Base-by-base conservation (phyloP, 1,140 invertebrate genomes). In the Drosophila kanapiae region DNA sequence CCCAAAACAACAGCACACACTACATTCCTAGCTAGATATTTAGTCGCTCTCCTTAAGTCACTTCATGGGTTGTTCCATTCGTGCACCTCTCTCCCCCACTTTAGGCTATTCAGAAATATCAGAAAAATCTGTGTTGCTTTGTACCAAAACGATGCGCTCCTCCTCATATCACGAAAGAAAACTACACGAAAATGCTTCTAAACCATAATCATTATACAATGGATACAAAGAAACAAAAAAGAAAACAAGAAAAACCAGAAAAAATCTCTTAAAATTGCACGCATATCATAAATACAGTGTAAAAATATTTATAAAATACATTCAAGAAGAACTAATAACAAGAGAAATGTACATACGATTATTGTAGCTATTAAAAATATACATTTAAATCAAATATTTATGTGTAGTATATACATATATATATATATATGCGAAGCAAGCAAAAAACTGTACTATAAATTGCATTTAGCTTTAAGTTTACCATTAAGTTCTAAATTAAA, bases 341-440 rank as follows among this genome's bases (percentile, higher is more conserved):
- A 75, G 57, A 72, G 67, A 63, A 57, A 42, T 82, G 80, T 82
- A 82, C 27, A 82, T 78, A 82, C 37, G 38, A 59, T 78, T 35
- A 70, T 64, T 61, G 80, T 87, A 87, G 84, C 48, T 87, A 87
- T 88, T 61, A 84, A 88, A 87, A 87, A 78, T 87, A 88, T 87
- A 87, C 84, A 88, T 80, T 75, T 88, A 87, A 88, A 87, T 64
- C 57, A 78, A 87, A 76, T 79, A 87, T 83, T 78, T 88, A 83
- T 85, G 78, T 70, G 42, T 62, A 59, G 47, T 68, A 51, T 60
- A 53, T 64, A 70, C 56, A 71, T 45, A 64, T 43, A 59, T 58
- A 78, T 42, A 59, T 58, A 78, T 35, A 54, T 54, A 37, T 82
- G 63, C 75, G 48, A 82, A 78, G 80, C 65, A 61, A 79, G 77